A percentile compares a stretch with the other conserved stretches of the same genome.
phyloP scores from a whole-genome alignment of 1,140 invertebrate species.

The Lepidurus arcticus region DNA sequence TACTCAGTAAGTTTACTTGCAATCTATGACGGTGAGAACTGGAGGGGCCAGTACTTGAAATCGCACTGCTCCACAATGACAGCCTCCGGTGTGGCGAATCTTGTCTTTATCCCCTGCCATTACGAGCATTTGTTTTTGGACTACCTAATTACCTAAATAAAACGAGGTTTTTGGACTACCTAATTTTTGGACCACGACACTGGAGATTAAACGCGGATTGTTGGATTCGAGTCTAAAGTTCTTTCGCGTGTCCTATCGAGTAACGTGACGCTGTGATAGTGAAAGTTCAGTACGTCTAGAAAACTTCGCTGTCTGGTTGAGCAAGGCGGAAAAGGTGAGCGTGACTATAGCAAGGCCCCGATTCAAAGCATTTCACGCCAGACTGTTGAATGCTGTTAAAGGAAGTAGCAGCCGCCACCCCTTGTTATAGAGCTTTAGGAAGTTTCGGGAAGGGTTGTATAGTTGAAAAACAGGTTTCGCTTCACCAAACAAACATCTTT shows the following conservation, averaged over 20 bases:
- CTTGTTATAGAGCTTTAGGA: not conserved
- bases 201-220: not conserved
- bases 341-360: not conserved
- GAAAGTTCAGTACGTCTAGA: not conserved
- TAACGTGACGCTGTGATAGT: not conserved
- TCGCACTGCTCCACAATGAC: slow-evolving; percentile 51
- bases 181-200: not conserved
- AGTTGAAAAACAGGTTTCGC: slow-evolving; percentile 2
- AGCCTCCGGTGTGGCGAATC: slow-evolving; percentile 47
- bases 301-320: not conserved
- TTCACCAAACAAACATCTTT: not conserved
- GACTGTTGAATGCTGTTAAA: not conserved
- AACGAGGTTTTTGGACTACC: too few relatives aligned
- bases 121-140: not conserved
- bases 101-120: slow-evolving; percentile 26
- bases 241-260: not conserved
- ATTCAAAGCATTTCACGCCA: slow-evolving; percentile 9
- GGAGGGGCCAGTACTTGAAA: slow-evolving; percentile 47
- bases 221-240: not conserved
- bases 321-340: not conserved
- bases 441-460: not conserved
- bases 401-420: not conserved
- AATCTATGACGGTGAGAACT: slow-evolving; percentile 45
- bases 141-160: too few relatives aligned
- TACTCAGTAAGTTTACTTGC: slow-evolving; percentile 51